These are phyloP conservation scores for Euzophera pinguis DNA, from an alignment of 2,888 invertebrate species.

Conservation along the genomic window DNA sequence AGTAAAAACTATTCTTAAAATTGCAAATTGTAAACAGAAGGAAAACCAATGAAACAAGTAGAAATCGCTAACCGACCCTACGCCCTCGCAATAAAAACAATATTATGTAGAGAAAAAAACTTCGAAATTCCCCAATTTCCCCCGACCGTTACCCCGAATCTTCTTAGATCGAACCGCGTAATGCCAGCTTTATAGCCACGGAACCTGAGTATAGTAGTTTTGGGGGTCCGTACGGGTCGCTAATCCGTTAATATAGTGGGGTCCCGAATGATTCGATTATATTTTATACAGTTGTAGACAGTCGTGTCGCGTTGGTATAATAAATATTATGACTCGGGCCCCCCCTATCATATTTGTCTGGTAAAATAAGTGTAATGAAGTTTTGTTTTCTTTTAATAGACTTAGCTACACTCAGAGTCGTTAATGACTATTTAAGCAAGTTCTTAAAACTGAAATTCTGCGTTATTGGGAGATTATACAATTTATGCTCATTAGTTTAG, in stretches of 20 bases:
- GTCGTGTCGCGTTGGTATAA: neutral
- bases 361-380: neutral
- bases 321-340: neutral
- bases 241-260: conserved; percentile 62
- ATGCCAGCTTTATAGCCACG: conserved; percentile 63
- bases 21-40: no score
- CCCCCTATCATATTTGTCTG: neutral
- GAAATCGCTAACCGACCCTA: neutral
- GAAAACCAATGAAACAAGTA: neutral
- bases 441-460: no score
- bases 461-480: no score
- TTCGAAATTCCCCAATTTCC: conserved; percentile 28
- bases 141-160: conserved; percentile 19
- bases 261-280: conserved; percentile 25
- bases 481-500: no score
- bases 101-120: conserved; percentile 7
- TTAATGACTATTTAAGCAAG: no score
- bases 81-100: conserved; percentile 7
- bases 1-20: no score
- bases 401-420: no score
- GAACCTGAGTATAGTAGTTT: conserved; percentile 49
- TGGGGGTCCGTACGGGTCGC: conserved; percentile 51
- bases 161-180: conserved; percentile 38
- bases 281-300: conserved; percentile 17
- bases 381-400: no score